Evolutionary conservation across 1,140 invertebrate genomes (phyloP).

Genomic region (Hypsibius dujardini): DNA sequence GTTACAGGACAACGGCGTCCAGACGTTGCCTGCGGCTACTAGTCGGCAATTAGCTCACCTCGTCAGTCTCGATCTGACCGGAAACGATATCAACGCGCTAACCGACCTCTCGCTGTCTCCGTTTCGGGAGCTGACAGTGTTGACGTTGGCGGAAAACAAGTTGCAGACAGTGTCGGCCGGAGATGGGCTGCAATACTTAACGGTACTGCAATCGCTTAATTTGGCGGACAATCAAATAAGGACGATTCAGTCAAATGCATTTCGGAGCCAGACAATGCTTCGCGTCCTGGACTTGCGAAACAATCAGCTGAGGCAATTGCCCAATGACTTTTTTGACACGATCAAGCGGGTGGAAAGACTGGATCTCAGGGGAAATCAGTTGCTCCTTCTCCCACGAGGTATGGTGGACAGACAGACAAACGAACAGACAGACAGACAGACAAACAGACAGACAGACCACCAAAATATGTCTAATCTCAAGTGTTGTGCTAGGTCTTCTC

Average conservation of each 20-base stretch:
- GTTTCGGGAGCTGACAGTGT: neutral
- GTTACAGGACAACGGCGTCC: neutral
- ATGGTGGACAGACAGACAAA: too few relatives aligned
- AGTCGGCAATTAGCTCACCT: neutral
- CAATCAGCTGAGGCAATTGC: neutral
- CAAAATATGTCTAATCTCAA: neutral
- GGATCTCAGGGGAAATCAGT: conserved; percentile 5
- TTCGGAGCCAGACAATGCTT: neutral
- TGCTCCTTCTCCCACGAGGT: neutral
- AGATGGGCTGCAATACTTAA: neutral
- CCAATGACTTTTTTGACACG: neutral
- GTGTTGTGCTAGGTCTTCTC: neutral
- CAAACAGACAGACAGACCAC: neutral
- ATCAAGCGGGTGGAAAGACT: neutral
- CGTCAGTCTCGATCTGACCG: neutral
- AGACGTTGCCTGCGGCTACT: neutral
- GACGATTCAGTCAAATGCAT: neutral
- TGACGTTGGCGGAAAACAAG: neutral
- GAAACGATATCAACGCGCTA: neutral
- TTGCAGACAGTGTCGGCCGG: neutral
- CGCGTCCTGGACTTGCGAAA: neutral
- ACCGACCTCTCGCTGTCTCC: neutral
- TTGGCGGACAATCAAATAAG: neutral
- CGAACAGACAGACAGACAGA: too few relatives aligned
- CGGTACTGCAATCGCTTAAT: neutral